Evolutionary conservation across 2,797 vertebrate species (phyloP).

Genomic region (Nyctibius grandis): DNA sequence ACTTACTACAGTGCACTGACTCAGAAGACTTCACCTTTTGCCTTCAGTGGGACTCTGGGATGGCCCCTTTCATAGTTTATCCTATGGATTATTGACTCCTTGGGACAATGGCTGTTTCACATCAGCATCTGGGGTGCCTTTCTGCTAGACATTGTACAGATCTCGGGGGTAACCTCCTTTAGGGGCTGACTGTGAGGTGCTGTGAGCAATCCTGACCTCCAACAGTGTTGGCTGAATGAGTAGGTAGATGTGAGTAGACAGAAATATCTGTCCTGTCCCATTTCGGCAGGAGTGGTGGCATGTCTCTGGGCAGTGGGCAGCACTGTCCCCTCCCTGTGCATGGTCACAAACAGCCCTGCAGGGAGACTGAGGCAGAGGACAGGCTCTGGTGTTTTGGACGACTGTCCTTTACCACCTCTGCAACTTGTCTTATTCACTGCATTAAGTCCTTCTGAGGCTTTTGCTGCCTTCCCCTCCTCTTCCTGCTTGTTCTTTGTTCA

Average conservation of each 20-base stretch:
- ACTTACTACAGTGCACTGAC: not conserved
- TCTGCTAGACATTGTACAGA: not conserved
- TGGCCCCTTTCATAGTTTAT: accelerated
- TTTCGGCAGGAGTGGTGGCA: not conserved
- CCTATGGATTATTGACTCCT: not conserved
- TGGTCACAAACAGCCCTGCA: not conserved
- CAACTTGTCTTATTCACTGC: not conserved
- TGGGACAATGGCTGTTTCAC: not conserved
- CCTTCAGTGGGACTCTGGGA: not conserved
- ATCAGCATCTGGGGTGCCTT: accelerated
- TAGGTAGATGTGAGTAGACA: no score
- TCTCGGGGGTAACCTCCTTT: not conserved
- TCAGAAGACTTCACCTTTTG: not conserved
- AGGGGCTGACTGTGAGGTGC: not conserved
- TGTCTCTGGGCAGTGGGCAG: not conserved
- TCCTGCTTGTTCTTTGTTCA: not conserved
- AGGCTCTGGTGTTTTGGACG: not conserved
- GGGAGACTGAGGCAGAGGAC: not conserved
- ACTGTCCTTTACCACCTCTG: not conserved
- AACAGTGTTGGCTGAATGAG: not conserved
- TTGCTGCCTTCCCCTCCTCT: not conserved
- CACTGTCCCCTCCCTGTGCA: not conserved
- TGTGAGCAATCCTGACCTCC: not conserved
- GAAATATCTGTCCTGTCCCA: accelerated
- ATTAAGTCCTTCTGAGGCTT: not conserved